These are phyloP conservation scores for Procambarus virginalis DNA, from an alignment of 1,140 invertebrate species.

Conservation along the genomic window DNA sequence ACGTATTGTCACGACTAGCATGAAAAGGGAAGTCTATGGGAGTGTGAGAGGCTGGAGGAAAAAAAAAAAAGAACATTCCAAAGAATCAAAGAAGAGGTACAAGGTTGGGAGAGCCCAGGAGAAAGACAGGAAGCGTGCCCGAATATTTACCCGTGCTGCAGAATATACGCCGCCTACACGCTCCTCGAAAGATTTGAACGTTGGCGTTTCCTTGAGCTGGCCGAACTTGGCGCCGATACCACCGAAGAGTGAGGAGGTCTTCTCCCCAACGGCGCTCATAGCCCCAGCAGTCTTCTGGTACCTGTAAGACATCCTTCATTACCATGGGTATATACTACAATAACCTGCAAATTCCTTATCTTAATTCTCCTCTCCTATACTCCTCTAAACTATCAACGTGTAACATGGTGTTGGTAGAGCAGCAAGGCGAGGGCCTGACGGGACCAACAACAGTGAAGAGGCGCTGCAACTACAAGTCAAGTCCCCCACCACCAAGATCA, in stretches of 20 bases:
- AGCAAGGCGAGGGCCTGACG: too few relatives aligned
- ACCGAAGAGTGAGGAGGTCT: slow-evolving; percentile 75
- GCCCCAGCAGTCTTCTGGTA: slow-evolving; percentile 74
- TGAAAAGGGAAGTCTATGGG: too few relatives aligned
- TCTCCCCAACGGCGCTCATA: slow-evolving; percentile 76
- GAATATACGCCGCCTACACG: slow-evolving; percentile 78
- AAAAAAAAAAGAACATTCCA: too few relatives aligned
- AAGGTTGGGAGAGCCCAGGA: neutral
- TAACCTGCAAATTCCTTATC: neutral
- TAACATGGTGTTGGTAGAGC: too few relatives aligned
- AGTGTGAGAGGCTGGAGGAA: too few relatives aligned
- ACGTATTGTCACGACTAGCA: too few relatives aligned
- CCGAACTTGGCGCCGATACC: slow-evolving; percentile 75
- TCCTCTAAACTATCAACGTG: too few relatives aligned
- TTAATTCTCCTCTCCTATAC: neutral
- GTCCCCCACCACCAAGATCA: too few relatives aligned
- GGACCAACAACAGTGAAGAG: too few relatives aligned
- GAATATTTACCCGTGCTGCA: slow-evolving; percentile 76
- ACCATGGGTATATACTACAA: neutral
- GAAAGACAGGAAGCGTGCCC: neutral
- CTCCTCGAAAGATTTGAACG: slow-evolving; percentile 79
- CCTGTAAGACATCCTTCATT: slow-evolving; percentile 59
- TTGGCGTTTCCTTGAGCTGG: slow-evolving; percentile 77
- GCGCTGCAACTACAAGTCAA: too few relatives aligned
- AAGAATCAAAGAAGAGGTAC: neutral